Evolutionary conservation across 2,888 invertebrate species (phyloP).

Genomic region (Tyria jacobaeae): DNA sequence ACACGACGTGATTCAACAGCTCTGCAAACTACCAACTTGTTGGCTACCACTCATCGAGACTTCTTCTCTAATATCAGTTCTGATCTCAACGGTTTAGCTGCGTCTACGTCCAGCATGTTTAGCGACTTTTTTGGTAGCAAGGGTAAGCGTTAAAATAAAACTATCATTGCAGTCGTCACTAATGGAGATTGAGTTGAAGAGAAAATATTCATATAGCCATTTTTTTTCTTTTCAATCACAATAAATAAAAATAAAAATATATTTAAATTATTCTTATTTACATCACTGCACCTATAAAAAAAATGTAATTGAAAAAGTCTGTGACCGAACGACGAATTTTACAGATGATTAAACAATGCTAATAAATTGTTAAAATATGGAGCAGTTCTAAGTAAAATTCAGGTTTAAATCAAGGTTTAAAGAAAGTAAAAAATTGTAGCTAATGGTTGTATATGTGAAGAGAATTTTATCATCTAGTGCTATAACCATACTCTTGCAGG

Average conservation of each 20-base stretch:
- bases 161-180: too few relatives aligned
- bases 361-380: too few relatives aligned
- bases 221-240: neutral
- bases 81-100: constrained; percentile 96
- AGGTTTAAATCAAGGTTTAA: too few relatives aligned
- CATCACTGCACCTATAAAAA: too few relatives aligned
- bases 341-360: too few relatives aligned
- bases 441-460: neutral
- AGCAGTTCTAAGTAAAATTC: too few relatives aligned
- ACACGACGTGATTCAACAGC: constrained; percentile 88
- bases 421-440: too few relatives aligned
- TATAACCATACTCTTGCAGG: constrained; percentile 46
- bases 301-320: too few relatives aligned
- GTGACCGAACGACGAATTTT: too few relatives aligned
- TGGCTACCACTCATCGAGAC: constrained; percentile 90
- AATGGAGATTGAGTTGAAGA: too few relatives aligned
- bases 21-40: constrained; percentile 88
- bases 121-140: constrained; percentile 96
- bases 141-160: constrained; percentile 73
- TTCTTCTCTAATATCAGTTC: constrained; percentile 97
- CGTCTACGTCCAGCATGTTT: constrained; percentile 97
- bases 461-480: neutral
- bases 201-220: too few relatives aligned
- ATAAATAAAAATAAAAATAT: neutral
- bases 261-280: too few relatives aligned